A percentile compares a stretch with the other conserved stretches of the same genome.
Evolutionary conservation across 2,888 invertebrate genomes (phyloP).

Genomic region (Orchesella flavescens): DNA sequence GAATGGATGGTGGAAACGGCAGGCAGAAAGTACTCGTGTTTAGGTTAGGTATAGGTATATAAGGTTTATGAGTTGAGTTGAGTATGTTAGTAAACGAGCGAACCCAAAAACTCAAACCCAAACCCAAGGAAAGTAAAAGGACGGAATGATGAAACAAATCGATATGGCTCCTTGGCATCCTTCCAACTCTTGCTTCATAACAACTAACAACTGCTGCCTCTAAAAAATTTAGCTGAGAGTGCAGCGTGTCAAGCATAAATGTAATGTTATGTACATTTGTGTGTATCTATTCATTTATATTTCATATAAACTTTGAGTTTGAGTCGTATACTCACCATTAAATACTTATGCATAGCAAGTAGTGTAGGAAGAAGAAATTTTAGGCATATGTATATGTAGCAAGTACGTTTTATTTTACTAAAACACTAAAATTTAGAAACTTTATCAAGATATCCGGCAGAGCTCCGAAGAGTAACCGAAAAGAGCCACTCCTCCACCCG

Average conservation of each 20-base stretch:
- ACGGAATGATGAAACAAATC: conserved; percentile 34
- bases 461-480: conserved; percentile 28
- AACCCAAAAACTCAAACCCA: neutral
- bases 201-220: no score
- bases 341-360: no score
- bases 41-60: neutral
- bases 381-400: no score
- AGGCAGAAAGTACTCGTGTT: neutral
- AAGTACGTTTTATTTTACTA: neutral
- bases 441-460: conserved; percentile 17
- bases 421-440: no score
- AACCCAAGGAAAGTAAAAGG: conserved; percentile 6
- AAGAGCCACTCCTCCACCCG: conserved; percentile 51
- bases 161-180: conserved; percentile 29
- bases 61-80: no score
- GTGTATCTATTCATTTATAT: no score
- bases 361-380: no score
- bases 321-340: no score
- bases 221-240: conserved; percentile 9
- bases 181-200: no score
- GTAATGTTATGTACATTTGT: neutral
- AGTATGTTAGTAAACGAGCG: no score
- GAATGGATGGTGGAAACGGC: neutral
- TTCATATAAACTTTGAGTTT: no score
- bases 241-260: neutral